A percentile compares a stretch with the other conserved stretches of the same genome.
phyloP scores from a whole-genome alignment of 2,113 vertebrate genomes.

The human (Homo sapiens) region DNA sequence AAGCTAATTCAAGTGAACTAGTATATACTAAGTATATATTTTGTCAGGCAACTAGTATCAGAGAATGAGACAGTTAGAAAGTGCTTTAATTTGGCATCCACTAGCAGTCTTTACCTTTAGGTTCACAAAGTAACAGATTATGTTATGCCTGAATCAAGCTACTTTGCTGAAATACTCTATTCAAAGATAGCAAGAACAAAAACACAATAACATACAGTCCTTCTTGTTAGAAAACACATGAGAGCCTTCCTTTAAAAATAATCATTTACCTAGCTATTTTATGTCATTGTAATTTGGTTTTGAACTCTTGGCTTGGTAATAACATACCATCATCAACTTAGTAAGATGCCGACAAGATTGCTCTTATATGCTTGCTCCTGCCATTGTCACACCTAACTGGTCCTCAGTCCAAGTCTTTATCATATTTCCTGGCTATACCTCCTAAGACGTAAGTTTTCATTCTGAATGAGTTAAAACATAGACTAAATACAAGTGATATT shows the following conservation, averaged over 20 bases:
- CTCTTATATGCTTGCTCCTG: neutral
- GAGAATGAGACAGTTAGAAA: conserved; percentile 17
- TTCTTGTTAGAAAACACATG: neutral
- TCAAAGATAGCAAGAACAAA: conserved; percentile 3
- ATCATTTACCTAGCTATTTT: neutral
- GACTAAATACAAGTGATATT: conserved; percentile 52
- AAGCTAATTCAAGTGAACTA: neutral
- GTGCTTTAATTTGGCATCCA: neutral
- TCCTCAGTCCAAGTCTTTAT: neutral
- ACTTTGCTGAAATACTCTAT: neutral
- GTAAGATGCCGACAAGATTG: neutral
- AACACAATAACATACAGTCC: neutral
- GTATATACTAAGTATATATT: neutral
- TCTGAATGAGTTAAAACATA: conserved; percentile 38
- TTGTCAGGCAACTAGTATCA: neutral
- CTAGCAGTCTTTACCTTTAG: neutral
- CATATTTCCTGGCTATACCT: neutral
- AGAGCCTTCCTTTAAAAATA: neutral
- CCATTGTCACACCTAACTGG: neutral
- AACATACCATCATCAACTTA: neutral
- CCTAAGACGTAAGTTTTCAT: conserved; percentile 26
- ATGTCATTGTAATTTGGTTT: conserved; percentile 39
- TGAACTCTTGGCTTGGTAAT: conserved; percentile 6
- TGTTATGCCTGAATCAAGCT: neutral
- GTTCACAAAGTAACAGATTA: neutral